A percentile compares a stretch with the other conserved stretches of the same genome.
Conservation (phyloP, 2,888 invertebrate species). For the Troglohyphantes excavatus region DNA sequence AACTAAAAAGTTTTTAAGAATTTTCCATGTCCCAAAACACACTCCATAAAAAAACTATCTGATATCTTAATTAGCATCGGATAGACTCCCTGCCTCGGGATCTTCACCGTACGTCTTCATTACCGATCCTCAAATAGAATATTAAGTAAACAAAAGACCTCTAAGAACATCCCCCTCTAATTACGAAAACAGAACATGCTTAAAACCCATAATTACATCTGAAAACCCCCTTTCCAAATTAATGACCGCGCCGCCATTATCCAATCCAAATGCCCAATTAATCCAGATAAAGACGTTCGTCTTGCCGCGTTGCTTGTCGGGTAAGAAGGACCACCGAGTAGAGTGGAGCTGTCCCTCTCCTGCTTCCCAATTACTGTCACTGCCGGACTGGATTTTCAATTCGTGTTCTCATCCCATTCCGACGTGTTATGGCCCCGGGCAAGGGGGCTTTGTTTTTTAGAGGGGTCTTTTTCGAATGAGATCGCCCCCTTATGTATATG, state of each 20-base stretch:
- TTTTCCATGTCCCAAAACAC: not conserved
- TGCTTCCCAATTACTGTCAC: slow-evolving; percentile 69
- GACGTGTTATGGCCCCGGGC: slow-evolving; percentile 7
- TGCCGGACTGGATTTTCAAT: slow-evolving; percentile 25
- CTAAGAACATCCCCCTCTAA: slow-evolving; percentile 16
- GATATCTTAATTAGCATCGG: not conserved
- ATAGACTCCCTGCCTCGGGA: not conserved
- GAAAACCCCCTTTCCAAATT: slow-evolving; percentile 10
- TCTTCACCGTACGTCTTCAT: slow-evolving; percentile 45
- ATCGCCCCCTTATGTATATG: slow-evolving; percentile 12
- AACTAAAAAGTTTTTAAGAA: too few relatives aligned
- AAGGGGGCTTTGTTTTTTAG: not conserved
- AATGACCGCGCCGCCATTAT: slow-evolving; percentile 47
- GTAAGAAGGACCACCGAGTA: slow-evolving; percentile 64
- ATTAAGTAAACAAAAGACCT: slow-evolving; percentile 70
- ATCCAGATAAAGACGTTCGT: slow-evolving; percentile 74
- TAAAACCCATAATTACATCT: slow-evolving; percentile 57
- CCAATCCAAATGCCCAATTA: slow-evolving; percentile 76
- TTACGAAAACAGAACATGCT: slow-evolving; percentile 31
- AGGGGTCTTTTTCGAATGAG: not conserved
- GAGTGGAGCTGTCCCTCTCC: slow-evolving; percentile 62
- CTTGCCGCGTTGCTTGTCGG: slow-evolving; percentile 63
- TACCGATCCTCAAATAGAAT: slow-evolving; percentile 68
- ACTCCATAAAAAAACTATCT: not conserved
- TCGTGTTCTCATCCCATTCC: slow-evolving; percentile 10